These are phyloP conservation scores for Chiridota heheva DNA, from an alignment of 35 echinoderm and acorn worm genomes.

Conservation along the genomic window DNA sequence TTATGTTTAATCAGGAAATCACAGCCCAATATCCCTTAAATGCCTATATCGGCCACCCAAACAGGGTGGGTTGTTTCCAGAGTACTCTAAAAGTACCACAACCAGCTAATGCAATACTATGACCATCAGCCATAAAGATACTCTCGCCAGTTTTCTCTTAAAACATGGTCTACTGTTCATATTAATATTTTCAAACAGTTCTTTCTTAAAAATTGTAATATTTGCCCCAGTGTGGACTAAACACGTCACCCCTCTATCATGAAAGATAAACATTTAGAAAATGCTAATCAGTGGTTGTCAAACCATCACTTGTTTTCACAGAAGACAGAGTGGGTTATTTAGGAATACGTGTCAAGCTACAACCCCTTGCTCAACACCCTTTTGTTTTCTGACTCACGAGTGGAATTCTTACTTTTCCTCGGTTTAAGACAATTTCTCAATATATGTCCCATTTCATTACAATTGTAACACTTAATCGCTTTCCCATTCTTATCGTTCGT, in stretches of 20 bases:
- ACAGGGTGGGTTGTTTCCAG: neutral
- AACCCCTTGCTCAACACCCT: too few species aligned
- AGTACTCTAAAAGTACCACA: conserved; percentile 13
- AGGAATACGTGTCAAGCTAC: too few species aligned
- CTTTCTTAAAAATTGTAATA: neutral
- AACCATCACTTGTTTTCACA: too few species aligned
- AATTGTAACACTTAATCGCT: too few species aligned
- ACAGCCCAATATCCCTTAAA: conserved; percentile 3
- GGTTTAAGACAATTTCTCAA: too few species aligned
- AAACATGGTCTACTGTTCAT: neutral
- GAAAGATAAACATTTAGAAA: neutral
- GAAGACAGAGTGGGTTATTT: too few species aligned
- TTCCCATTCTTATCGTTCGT: too few species aligned
- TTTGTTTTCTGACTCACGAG: too few species aligned
- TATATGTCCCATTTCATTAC: too few species aligned
- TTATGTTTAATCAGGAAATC: conserved; percentile 15
- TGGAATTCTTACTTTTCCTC: too few species aligned
- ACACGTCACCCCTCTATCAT: neutral
- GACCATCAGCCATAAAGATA: conserved; percentile 23
- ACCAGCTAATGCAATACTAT: neutral
- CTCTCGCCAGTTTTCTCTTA: conserved; percentile 15
- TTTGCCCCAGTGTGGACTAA: conserved; percentile 12
- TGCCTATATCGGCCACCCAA: conserved; percentile 9
- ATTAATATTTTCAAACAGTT: neutral
- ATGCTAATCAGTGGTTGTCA: too few species aligned